phyloP scores from a whole-genome alignment of 2,113 vertebrate genomes.

The Ceyx melanurus region DNA sequence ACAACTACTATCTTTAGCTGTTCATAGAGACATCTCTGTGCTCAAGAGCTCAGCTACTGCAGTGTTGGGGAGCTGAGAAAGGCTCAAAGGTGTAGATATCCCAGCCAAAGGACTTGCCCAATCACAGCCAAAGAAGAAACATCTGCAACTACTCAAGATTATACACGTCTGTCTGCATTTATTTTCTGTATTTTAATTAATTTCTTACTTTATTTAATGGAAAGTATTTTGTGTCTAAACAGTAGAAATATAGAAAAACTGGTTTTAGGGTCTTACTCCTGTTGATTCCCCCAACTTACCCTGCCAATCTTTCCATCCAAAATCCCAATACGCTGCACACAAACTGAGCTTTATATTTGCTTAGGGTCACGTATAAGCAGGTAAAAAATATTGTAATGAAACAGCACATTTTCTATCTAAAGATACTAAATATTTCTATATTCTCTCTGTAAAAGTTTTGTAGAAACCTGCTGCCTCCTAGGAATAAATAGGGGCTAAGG shows the following conservation, averaged over 20 bases:
- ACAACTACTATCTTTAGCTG: not conserved
- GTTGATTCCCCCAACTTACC: not conserved
- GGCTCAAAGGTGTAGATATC: not conserved
- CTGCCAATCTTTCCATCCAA: not conserved
- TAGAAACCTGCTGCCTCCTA: not conserved
- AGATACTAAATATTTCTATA: not conserved
- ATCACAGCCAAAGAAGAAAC: not conserved
- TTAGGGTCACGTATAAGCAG: not conserved
- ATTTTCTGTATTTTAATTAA: not conserved
- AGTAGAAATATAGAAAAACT: not conserved
- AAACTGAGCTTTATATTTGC: not conserved
- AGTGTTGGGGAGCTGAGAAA: not conserved
- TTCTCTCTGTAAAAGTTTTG: not conserved
- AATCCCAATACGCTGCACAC: not conserved
- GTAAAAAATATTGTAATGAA: not conserved
- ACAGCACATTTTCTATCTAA: not conserved
- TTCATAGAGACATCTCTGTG: not conserved
- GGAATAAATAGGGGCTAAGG: not conserved
- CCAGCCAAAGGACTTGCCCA: fast-evolving
- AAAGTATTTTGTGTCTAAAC: not conserved
- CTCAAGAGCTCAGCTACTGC: not conserved
- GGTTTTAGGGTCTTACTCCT: not conserved
- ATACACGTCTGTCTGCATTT: not conserved
- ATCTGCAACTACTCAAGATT: not conserved
- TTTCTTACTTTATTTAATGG: not conserved